Evolutionary conservation across 2,888 invertebrate genomes (phyloP).

Genomic region (Teleogryllus oceanicus): DNA sequence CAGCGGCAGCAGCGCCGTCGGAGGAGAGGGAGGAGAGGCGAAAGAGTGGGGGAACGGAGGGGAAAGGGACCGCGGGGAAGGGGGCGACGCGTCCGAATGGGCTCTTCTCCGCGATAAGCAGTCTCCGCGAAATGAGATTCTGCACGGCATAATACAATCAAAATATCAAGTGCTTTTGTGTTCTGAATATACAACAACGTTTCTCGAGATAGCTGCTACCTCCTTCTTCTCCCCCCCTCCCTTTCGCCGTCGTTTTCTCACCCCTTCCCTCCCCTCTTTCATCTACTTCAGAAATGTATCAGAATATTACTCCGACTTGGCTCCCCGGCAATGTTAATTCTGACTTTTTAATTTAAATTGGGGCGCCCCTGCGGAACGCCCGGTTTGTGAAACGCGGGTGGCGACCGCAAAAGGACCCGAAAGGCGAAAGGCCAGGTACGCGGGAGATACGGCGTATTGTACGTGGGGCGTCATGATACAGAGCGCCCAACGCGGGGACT

Average conservation of each 20-base stretch:
- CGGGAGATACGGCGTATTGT: too few species aligned
- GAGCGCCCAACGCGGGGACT: too few species aligned
- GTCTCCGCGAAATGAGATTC: conserved; percentile 6
- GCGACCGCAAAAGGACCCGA: too few species aligned
- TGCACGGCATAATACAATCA: conserved; percentile 6
- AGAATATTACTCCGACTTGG: not conserved
- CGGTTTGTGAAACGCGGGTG: too few species aligned
- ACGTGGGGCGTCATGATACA: too few species aligned
- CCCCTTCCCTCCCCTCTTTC: too few species aligned
- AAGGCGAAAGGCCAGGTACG: too few species aligned
- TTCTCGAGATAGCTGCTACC: not conserved
- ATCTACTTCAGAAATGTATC: not conserved
- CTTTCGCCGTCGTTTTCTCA: too few species aligned
- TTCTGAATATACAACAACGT: conserved; percentile 6
- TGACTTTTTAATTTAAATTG: not conserved
- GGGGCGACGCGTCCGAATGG: not conserved
- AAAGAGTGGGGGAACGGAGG: too few species aligned
- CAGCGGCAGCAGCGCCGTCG: too few species aligned
- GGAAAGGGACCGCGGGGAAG: not conserved
- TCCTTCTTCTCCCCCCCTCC: too few species aligned
- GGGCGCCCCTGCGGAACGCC: not conserved
- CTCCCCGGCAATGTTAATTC: not conserved
- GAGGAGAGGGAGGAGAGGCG: too few species aligned
- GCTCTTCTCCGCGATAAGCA: not conserved
- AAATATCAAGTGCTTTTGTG: conserved; percentile 11